These are phyloP conservation scores for Dascyllus trimaculatus DNA, from an alignment of 2,113 vertebrate genomes.

Conservation along the genomic window DNA sequence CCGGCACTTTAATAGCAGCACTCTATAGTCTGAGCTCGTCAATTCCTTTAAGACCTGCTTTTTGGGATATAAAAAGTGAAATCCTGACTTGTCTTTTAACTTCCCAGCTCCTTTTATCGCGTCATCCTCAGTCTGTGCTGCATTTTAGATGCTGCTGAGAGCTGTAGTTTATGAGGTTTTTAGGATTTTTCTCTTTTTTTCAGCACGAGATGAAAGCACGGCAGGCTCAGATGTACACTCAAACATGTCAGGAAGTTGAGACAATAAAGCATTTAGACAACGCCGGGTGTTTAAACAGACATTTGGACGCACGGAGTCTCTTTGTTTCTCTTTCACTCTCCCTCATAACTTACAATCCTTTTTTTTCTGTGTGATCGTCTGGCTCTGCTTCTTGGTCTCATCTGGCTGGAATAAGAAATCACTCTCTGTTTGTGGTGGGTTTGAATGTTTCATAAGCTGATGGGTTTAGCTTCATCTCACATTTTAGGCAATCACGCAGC, in stretches of 20 bases:
- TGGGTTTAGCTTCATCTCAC: conserved; percentile 18
- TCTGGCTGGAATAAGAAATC: conserved; percentile 53
- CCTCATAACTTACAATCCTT: not conserved
- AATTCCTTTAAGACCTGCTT: not conserved
- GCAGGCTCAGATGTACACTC: conserved; percentile 4
- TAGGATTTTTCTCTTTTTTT: conserved; percentile 16
- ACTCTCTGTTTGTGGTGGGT: conserved; percentile 33
- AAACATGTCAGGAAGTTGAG: not conserved
- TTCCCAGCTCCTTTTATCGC: not conserved
- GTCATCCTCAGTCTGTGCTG: not conserved
- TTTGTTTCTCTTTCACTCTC: not conserved
- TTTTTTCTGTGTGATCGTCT: not conserved
- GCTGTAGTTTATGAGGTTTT: conserved; percentile 29
- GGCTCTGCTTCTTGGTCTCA: conserved; percentile 13
- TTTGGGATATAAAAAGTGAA: not conserved
- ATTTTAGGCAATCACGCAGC: conserved; percentile 35
- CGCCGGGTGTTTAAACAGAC: conserved; percentile 3
- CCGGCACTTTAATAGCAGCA: not conserved
- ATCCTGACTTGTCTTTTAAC: conserved; percentile 2
- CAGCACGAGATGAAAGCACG: conserved; percentile 13
- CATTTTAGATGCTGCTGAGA: not conserved
- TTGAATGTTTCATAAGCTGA: conserved; percentile 59
- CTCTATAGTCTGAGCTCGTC: conserved; percentile 17
- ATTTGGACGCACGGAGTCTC: not conserved
- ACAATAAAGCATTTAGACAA: conserved; percentile 3